A percentile compares a stretch with the other conserved stretches of the same genome.
These are phyloP conservation scores for Yponomeuta sedellus DNA, from an alignment of 2,888 invertebrate genomes.

Conservation along the genomic window DNA sequence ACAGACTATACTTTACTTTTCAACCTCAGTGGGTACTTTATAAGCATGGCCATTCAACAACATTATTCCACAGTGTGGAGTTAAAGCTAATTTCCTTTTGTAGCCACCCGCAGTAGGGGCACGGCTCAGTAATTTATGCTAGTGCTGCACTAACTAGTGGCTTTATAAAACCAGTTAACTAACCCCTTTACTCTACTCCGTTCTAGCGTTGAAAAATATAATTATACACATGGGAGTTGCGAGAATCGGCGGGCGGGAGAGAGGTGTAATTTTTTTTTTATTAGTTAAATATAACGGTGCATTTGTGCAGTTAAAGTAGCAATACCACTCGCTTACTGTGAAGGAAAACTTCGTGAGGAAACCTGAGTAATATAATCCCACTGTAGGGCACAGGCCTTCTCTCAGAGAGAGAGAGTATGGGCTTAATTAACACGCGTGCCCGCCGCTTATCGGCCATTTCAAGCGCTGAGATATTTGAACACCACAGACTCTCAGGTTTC, in stretches of 20 bases:
- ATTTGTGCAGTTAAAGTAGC: no score
- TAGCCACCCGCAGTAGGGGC: not conserved
- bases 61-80: not conserved
- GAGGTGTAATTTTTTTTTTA: not conserved
- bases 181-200: not conserved
- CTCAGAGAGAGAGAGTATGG: no score
- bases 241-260: not conserved
- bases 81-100: constrained; percentile 1
- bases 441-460: no score
- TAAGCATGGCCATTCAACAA: not conserved
- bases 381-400: no score
- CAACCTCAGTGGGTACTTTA: not conserved
- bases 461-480: no score
- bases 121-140: not conserved
- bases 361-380: no score
- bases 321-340: no score
- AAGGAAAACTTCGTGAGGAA: no score
- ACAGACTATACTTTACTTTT: not conserved
- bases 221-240: not conserved
- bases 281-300: no score
- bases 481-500: no score
- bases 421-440: no score
- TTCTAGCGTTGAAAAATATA: not conserved
- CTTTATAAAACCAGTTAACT: not conserved
- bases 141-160: not conserved